Conservation (phyloP, 1,140 invertebrate species). For the Conopomorpha cramerella region DNA sequence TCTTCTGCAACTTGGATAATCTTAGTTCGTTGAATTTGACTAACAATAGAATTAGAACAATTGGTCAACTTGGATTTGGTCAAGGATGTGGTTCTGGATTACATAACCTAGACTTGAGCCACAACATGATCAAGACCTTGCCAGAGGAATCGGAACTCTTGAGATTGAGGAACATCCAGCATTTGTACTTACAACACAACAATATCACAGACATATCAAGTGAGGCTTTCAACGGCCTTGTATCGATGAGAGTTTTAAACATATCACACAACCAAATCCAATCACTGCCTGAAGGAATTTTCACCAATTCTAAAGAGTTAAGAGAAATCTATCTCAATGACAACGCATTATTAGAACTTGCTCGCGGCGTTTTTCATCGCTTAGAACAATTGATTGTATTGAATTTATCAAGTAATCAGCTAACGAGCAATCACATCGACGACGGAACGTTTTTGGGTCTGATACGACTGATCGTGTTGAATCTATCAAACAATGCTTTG, state of each 20-base stretch:
- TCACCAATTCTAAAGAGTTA: conserved; percentile 75
- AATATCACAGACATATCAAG: conserved; percentile 79
- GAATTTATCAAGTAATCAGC: conserved; percentile 84
- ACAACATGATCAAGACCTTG: conserved; percentile 74
- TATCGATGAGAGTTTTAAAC: conserved; percentile 78
- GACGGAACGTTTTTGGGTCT: conserved; percentile 83
- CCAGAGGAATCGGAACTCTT: conserved; percentile 74
- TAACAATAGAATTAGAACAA: conserved; percentile 74
- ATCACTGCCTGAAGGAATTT: conserved; percentile 76
- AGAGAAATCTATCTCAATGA: conserved; percentile 83
- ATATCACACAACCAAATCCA: conserved; percentile 81
- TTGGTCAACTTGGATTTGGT: conserved; percentile 74
- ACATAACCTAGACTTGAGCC: conserved; percentile 75
- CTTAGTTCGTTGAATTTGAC: conserved; percentile 84
- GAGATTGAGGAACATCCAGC: conserved; percentile 73
- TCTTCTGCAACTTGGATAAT: conserved; percentile 77
- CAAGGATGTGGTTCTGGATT: conserved; percentile 64
- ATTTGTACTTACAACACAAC: conserved; percentile 81
- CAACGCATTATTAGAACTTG: conserved; percentile 79
- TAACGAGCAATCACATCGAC: conserved; percentile 81
- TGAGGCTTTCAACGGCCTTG: conserved; percentile 75
- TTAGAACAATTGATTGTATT: conserved; percentile 83
- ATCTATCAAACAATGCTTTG: conserved; percentile 82
- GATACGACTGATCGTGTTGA: conserved; percentile 81
- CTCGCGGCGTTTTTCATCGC: conserved; percentile 79